phyloP scores from a whole-genome alignment of 1,140 invertebrate species.

The Cydia pomonella region DNA sequence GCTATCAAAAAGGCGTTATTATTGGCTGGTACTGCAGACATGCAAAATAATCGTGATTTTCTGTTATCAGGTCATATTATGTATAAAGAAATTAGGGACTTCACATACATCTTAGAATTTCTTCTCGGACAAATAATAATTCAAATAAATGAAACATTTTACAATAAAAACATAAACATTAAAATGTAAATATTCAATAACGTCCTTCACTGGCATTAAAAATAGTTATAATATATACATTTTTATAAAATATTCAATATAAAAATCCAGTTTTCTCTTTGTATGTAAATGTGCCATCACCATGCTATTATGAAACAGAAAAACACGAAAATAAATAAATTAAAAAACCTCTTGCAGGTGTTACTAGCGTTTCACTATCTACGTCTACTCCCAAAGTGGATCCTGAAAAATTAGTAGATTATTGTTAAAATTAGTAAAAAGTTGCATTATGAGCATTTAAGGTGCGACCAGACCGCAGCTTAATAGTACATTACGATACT shows the following conservation, averaged over 20 bases:
- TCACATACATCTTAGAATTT: too few relatives aligned
- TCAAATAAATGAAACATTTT: too few relatives aligned
- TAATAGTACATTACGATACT: too few relatives aligned
- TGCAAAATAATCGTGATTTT: too few relatives aligned
- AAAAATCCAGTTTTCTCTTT: neutral
- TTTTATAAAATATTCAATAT: neutral
- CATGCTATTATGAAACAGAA: slow-evolving; percentile 8
- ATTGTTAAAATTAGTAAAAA: slow-evolving; percentile 4
- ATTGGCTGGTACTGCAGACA: too few relatives aligned
- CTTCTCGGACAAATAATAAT: too few relatives aligned
- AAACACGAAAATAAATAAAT: slow-evolving; percentile 25
- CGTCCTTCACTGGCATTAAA: neutral
- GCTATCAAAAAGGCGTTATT: too few relatives aligned
- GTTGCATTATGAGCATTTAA: neutral
- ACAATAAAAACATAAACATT: too few relatives aligned
- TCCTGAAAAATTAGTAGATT: slow-evolving; percentile 31
- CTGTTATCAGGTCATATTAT: too few relatives aligned
- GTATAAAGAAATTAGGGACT: too few relatives aligned
- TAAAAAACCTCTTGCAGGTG: slow-evolving; percentile 21
- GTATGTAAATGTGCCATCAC: slow-evolving; percentile 16
- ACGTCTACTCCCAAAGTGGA: neutral
- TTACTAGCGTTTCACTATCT: neutral
- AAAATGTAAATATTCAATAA: too few relatives aligned
- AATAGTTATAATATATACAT: neutral
- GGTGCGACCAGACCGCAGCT: too few relatives aligned